Conservation (phyloP, 1,140 invertebrate genomes). For the Wasmannia auropunctata region DNA sequence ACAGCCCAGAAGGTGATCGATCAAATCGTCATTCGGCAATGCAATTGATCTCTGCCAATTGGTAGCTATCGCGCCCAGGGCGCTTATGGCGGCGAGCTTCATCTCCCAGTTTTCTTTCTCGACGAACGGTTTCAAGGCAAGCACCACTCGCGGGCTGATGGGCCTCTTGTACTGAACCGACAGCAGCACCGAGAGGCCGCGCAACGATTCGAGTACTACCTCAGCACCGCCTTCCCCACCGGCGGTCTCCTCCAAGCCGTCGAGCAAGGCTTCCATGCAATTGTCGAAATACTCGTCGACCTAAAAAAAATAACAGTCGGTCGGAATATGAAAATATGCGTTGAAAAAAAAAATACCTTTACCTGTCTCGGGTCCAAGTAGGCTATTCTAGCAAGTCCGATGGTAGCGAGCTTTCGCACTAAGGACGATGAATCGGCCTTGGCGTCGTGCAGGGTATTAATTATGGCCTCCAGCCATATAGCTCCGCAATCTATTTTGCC, state of each 20-base stretch:
- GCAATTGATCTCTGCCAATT: constrained; percentile 75
- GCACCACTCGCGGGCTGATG: constrained; percentile 78
- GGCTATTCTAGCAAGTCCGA: constrained; percentile 78
- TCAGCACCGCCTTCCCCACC: constrained; percentile 73
- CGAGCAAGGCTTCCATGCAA: constrained; percentile 77
- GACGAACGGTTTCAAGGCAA: constrained; percentile 81
- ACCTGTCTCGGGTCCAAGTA: constrained; percentile 77
- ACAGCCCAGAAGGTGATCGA: constrained; percentile 80
- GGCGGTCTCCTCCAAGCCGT: constrained; percentile 79
- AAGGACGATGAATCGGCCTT: constrained; percentile 80
- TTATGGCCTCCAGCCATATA: constrained; percentile 80
- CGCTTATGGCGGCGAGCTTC: constrained; percentile 77
- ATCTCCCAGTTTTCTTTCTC: constrained; percentile 82
- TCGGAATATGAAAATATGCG: neutral
- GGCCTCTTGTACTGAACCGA: constrained; percentile 74
- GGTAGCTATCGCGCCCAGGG: constrained; percentile 72
- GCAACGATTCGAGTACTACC: constrained; percentile 80
- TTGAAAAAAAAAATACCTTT: neutral
- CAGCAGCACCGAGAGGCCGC: constrained; percentile 77
- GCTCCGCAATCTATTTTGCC: constrained; percentile 74
- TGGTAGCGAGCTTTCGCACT: constrained; percentile 79
- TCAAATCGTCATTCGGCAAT: constrained; percentile 76
- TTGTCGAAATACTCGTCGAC: constrained; percentile 81
- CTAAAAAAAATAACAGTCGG: constrained; percentile 63
- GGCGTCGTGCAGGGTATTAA: constrained; percentile 78